These are phyloP conservation scores for Ptychoptera albimana DNA, from an alignment of 2,888 invertebrate genomes.

Conservation along the genomic window DNA sequence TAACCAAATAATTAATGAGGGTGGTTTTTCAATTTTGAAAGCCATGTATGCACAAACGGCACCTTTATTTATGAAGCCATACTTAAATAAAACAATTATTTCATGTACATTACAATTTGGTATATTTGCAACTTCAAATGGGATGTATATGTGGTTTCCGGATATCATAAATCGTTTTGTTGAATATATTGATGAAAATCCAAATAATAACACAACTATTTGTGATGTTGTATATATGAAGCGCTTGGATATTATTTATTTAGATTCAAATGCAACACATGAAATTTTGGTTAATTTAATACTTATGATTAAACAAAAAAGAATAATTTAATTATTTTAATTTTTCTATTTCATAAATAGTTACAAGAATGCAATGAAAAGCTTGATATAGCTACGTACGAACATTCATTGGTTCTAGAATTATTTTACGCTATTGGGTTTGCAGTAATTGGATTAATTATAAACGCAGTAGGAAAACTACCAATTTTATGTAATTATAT, in stretches of 20 bases:
- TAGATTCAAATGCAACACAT: background rate
- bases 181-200: slow-evolving; percentile 17
- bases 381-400: slow-evolving; percentile 19
- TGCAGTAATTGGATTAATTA: slow-evolving; percentile 18
- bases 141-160: slow-evolving; percentile 27
- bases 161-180: slow-evolving; percentile 22
- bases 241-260: slow-evolving; percentile 10
- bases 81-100: slow-evolving; percentile 18
- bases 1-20: too few relatives aligned
- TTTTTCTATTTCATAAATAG: too few relatives aligned
- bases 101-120: slow-evolving; percentile 23
- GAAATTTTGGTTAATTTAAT: background rate
- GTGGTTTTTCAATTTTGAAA: slow-evolving; percentile 11
- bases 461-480: slow-evolving; percentile 19
- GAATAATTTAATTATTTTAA: background rate
- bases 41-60: slow-evolving; percentile 25
- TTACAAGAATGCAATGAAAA: slow-evolving; percentile 14
- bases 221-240: slow-evolving; percentile 19
- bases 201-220: slow-evolving; percentile 17
- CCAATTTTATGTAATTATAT: slow-evolving; percentile 18
- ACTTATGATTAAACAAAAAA: background rate
- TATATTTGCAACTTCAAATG: slow-evolving; percentile 22
- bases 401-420: slow-evolving; percentile 19
- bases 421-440: slow-evolving; percentile 19
- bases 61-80: slow-evolving; percentile 21